phyloP scores from a whole-genome alignment of 2,888 invertebrate species.

The Drosophila meridiana region DNA sequence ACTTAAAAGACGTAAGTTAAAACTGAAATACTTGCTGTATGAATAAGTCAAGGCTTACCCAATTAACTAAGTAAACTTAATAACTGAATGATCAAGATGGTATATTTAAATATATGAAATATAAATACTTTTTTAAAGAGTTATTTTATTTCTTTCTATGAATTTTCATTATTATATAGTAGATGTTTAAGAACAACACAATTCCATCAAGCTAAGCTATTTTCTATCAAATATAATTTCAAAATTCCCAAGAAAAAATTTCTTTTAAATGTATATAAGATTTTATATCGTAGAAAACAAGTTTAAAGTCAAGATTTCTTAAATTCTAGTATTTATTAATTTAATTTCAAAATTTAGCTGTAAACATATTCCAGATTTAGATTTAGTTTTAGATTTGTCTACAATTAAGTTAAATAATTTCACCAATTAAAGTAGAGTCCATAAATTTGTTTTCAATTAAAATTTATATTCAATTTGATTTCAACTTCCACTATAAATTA shows the following conservation, averaged over 20 bases:
- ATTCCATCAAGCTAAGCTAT: background rate
- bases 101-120: background rate
- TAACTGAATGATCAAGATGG: background rate
- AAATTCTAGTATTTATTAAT: background rate
- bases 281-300: background rate
- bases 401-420: background rate
- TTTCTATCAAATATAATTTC: background rate
- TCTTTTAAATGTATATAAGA: background rate
- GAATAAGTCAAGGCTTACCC: background rate
- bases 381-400: background rate
- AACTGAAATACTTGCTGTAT: background rate
- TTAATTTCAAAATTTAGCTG: background rate
- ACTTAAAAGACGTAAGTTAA: conserved; percentile 9
- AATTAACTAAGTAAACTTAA: background rate
- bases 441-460: background rate
- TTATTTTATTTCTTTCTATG: background rate
- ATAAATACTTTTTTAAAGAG: background rate
- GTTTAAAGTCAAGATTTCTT: background rate
- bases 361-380: background rate
- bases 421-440: background rate
- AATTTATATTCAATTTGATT: conserved; percentile 6
- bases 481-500: background rate
- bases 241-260: background rate
- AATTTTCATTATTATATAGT: background rate
- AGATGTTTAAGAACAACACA: background rate